phyloP scores from a whole-genome alignment of 2,888 invertebrate genomes.

The Drosophila cognata region DNA sequence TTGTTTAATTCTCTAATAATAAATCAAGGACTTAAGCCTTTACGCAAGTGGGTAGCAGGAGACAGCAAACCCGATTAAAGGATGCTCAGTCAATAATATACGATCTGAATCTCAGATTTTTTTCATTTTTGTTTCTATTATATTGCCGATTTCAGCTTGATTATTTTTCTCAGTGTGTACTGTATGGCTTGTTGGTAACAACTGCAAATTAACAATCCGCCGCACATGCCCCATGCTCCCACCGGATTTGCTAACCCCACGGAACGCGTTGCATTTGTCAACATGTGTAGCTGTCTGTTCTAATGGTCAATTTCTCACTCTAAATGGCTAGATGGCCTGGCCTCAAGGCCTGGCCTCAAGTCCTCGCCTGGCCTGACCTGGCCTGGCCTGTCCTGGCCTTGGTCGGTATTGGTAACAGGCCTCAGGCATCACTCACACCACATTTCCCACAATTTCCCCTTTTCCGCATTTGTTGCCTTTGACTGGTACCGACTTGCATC shows the following conservation, averaged over 20 bases:
- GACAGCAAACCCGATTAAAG: background rate
- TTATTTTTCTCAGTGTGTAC: background rate
- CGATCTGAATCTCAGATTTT: background rate
- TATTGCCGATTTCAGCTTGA: too few relatives aligned
- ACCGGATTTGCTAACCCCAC: background rate
- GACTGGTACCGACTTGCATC: slow-evolving; percentile 23
- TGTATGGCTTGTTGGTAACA: slow-evolving; percentile 14
- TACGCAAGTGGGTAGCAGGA: background rate
- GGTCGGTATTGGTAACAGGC: slow-evolving; percentile 14
- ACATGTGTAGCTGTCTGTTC: slow-evolving; percentile 79
- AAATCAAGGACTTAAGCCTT: background rate
- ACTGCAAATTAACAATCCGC: slow-evolving; percentile 37
- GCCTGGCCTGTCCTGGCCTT: slow-evolving; percentile 9
- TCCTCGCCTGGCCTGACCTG: slow-evolving; percentile 6
- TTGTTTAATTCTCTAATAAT: background rate
- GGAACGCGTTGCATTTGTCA: slow-evolving; percentile 75
- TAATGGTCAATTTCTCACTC: slow-evolving; percentile 84
- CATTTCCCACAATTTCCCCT: background rate
- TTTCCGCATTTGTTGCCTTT: slow-evolving; percentile 10
- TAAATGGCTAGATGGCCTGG: slow-evolving; percentile 71
- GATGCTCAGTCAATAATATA: background rate
- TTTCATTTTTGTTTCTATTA: background rate
- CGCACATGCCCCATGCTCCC: slow-evolving; percentile 6
- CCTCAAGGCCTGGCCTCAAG: slow-evolving; percentile 29
- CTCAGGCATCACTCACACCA: background rate